These are phyloP conservation scores for Automeris io DNA, from an alignment of 2,888 invertebrate species.

Conservation along the genomic window DNA sequence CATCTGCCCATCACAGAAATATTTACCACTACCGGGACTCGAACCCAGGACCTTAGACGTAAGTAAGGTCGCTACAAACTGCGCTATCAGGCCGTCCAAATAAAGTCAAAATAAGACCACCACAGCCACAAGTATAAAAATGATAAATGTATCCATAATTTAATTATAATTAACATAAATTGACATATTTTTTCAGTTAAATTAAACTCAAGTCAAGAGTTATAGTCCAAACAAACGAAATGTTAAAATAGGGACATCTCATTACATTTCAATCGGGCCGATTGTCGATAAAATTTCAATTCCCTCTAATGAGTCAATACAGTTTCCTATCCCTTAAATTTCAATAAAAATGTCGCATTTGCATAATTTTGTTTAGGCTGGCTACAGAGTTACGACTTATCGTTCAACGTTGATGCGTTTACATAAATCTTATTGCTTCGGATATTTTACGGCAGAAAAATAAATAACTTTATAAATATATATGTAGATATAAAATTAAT, in stretches of 20 bases:
- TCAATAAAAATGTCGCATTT: slow-evolving; percentile 35
- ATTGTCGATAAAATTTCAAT: slow-evolving; percentile 27
- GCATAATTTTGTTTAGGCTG: slow-evolving; percentile 28
- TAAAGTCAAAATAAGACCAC: not conserved
- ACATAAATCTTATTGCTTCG: not conserved
- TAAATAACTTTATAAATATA: too few relatives aligned
- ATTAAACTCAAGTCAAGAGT: too few relatives aligned
- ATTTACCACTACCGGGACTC: too few relatives aligned
- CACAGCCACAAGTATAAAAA: not conserved
- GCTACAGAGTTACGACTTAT: slow-evolving; percentile 10
- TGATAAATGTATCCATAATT: not conserved
- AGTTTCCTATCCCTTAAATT: slow-evolving; percentile 23
- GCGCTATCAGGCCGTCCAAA: too few relatives aligned
- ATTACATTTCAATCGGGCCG: not conserved
- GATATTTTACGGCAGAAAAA: too few relatives aligned
- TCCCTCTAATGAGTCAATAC: slow-evolving; percentile 19
- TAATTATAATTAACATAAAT: slow-evolving; percentile 2
- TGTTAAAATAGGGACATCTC: not conserved
- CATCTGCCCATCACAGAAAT: too few relatives aligned
- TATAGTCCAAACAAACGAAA: too few relatives aligned
- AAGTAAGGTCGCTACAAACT: too few relatives aligned
- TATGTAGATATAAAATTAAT: too few relatives aligned
- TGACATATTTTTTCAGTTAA: too few relatives aligned
- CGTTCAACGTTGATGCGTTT: not conserved
- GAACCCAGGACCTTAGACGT: too few relatives aligned